Percentiles rank a stretch among this genome's conserved stretches.
phyloP scores from a whole-genome alignment of 2,888 invertebrate species.

The Tachina grossa region DNA sequence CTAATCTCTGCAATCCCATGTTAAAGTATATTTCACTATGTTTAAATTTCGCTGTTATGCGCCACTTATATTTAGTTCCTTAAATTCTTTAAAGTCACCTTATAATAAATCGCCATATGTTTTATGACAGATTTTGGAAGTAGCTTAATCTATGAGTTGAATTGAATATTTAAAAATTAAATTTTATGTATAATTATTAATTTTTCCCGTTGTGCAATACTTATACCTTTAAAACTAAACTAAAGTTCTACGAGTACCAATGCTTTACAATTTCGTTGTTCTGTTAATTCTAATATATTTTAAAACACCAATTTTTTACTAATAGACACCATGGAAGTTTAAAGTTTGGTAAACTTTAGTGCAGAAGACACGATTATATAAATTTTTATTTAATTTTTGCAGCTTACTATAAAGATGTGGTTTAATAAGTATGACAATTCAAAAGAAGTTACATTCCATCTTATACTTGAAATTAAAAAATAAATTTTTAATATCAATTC shows the following conservation, averaged over 20 bases:
- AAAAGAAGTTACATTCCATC: neutral
- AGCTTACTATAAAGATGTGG: neutral
- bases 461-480: no score
- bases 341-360: constrained; percentile 23
- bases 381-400: neutral
- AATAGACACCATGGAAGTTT: constrained; percentile 49
- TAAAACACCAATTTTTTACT: constrained; percentile 28
- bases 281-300: constrained; percentile 1
- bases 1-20: neutral
- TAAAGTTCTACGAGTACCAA: neutral
- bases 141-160: constrained; percentile 4
- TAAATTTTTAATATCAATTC: no score
- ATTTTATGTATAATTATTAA: constrained; percentile 20
- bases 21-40: constrained; percentile 60
- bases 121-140: neutral
- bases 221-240: neutral
- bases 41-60: constrained; percentile 79
- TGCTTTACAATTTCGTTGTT: constrained; percentile 34
- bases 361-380: constrained; percentile 20
- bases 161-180: constrained; percentile 1
- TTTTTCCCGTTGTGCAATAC: neutral
- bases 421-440: neutral
- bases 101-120: neutral
- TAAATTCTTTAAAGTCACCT: neutral
- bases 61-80: constrained; percentile 60